Base-by-base conservation (phyloP, 1,140 invertebrate species). In the Arctopsyche grandis region DNA sequence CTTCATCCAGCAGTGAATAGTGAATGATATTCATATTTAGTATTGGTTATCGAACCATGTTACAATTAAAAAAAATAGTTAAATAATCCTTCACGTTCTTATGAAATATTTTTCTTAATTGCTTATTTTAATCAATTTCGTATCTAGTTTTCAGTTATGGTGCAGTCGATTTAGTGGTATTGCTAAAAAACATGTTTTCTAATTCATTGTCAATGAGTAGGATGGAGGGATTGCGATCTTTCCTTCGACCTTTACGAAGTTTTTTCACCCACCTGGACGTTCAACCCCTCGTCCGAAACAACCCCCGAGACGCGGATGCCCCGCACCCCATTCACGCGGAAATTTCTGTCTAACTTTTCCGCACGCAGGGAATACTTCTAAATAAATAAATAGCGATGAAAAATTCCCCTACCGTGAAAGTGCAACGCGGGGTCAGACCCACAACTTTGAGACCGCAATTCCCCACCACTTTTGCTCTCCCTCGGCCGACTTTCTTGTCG, bases 341-440 rank as follows among this genome's bases (percentile, higher is more conserved):
- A 66, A 66, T 66, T 66, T 66, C 63, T 22, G 10, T 66, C 63
- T 16, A 74, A 74, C 71, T 74, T 74, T 56, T 56, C 21, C 21
- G n/a, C 58, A 24, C 74, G 56, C 74, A 7, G 74, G 74, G 74
- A 76, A 63, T 46, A 63, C 52, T 66, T 44, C 56, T 76, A 76
- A 76, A 76, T 76, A 76, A 76, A 63, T 76, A 76, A 76, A 76
- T 63, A 63, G 56, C 71, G 74, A 76, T 76, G 74, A 76, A 76
- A 76, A 76, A 76, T 63, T 76, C 48, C 16, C 58, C 69, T 22
- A 24, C 38, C 70, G 43, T 56, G 71, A 21, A 74, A 74, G 26
- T 66, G 74, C 74, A 60, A 58, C 74, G 16, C 69, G 29, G 21
- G 10, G 60, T 12, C 19, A 66, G 21, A 21, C 12, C 38, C 24